These are phyloP conservation scores for Peromyscus maniculatus DNA, from an alignment of 2,113 vertebrate species.

Conservation along the genomic window DNA sequence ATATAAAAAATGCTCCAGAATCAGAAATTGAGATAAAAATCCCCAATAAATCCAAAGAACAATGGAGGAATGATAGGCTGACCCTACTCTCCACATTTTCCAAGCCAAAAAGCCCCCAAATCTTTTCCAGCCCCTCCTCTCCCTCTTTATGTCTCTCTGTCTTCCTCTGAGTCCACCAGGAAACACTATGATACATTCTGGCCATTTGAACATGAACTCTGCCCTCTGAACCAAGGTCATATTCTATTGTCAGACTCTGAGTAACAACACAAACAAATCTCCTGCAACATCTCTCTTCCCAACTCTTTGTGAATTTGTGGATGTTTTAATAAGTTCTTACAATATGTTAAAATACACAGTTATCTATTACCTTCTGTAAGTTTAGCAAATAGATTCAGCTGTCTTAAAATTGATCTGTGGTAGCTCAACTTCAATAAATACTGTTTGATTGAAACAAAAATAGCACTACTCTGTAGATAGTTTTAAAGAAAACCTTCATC, in stretches of 20 bases:
- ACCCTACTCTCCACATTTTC: neutral
- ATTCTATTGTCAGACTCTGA: neutral
- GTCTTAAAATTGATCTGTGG: conserved; percentile 9
- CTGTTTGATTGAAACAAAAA: neutral
- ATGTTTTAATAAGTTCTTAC: neutral
- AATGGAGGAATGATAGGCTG: neutral
- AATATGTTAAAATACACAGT: neutral
- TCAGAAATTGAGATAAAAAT: neutral
- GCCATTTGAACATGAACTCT: neutral
- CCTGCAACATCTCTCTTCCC: too few species aligned
- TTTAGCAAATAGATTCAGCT: neutral
- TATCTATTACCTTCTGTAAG: neutral
- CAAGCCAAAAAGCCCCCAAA: neutral
- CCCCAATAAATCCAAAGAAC: neutral
- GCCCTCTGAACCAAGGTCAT: neutral
- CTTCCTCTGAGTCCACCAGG: neutral
- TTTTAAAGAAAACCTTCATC: neutral
- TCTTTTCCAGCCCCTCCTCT: neutral
- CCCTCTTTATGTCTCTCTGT: neutral
- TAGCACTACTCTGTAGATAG: neutral
- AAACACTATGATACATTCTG: neutral
- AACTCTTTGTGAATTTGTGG: neutral
- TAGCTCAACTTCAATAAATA: neutral
- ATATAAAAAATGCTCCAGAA: too few species aligned
- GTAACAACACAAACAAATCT: neutral